A percentile compares a stretch with the other conserved stretches of the same genome.
Evolutionary conservation across 1,140 invertebrate genomes (phyloP).

Genomic region (Drosophila nikananu): DNA sequence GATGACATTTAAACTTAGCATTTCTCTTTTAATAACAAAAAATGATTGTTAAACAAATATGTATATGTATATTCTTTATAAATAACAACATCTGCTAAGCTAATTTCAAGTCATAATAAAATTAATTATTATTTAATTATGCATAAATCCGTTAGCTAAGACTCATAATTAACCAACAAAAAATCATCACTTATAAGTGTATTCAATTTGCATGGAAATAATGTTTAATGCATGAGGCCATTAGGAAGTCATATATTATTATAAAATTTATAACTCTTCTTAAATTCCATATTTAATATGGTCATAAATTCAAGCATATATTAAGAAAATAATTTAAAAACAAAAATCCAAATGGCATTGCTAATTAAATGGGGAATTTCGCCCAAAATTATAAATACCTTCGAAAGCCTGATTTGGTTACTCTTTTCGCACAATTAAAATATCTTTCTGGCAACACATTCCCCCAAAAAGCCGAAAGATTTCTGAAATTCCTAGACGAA

Average conservation of each 20-base stretch:
- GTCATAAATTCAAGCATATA: background rate
- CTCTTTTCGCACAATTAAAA: slow-evolving; percentile 25
- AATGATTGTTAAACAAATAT: background rate
- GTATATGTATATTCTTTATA: background rate
- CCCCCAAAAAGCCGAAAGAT: slow-evolving; percentile 14
- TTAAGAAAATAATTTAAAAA: background rate
- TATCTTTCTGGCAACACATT: slow-evolving; percentile 15
- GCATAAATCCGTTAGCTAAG: background rate
- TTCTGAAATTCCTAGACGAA: slow-evolving; percentile 30
- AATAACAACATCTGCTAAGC: background rate
- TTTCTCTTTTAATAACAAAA: no score
- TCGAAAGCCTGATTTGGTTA: slow-evolving; percentile 11
- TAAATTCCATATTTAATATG: slow-evolving; percentile 11
- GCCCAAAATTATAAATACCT: slow-evolving; percentile 1
- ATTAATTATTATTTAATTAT: background rate
- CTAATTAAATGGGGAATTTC: slow-evolving; percentile 9
- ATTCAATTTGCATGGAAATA: slow-evolving; percentile 3
- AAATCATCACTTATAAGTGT: slow-evolving; percentile 1
- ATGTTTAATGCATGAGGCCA: slow-evolving; percentile 17
- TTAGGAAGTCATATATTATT: background rate
- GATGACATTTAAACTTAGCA: no score
- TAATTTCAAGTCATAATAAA: background rate
- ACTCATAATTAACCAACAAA: background rate
- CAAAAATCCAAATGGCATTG: background rate
- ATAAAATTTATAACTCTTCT: slow-evolving; percentile 4